phyloP scores from a whole-genome alignment of 2,113 vertebrate species.

The Lichenostomus cassidix region DNA sequence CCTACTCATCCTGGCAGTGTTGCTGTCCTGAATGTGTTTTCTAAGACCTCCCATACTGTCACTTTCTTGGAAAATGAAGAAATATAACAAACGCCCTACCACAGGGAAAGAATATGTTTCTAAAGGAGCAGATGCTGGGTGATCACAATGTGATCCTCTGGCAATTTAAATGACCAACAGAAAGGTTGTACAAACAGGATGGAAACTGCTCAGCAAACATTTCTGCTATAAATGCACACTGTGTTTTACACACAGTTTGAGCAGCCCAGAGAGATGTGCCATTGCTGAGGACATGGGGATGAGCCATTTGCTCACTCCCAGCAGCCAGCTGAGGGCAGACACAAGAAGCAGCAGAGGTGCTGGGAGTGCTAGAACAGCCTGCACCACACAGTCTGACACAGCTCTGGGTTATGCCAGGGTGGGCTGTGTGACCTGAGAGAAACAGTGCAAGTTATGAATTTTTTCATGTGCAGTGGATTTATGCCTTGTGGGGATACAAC shows the following conservation, averaged over 20 bases:
- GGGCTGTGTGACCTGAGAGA: not conserved
- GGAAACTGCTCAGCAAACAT: not conserved
- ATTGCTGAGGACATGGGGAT: not conserved
- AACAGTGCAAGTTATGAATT: not conserved
- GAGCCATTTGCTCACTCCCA: not conserved
- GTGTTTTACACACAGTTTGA: rapidly evolving
- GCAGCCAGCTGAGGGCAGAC: not conserved
- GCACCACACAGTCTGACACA: not conserved
- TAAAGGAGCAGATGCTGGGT: not conserved
- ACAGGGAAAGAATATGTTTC: not conserved
- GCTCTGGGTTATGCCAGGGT: not conserved
- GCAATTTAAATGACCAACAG: not conserved
- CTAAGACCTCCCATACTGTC: not conserved
- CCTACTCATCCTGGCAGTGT: not conserved
- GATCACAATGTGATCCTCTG: not conserved
- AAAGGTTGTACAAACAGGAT: not conserved
- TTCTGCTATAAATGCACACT: not conserved
- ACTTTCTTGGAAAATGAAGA: not conserved
- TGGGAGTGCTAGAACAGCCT: not conserved
- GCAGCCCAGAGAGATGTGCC: not conserved
- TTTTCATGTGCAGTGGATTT: not conserved
- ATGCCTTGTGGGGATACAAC: not conserved
- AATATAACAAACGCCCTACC: not conserved
- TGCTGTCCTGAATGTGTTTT: not conserved
- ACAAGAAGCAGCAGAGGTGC: not conserved